Evolutionary conservation across 2,797 vertebrate species (phyloP).

Genomic region (Vireo griseus): DNA sequence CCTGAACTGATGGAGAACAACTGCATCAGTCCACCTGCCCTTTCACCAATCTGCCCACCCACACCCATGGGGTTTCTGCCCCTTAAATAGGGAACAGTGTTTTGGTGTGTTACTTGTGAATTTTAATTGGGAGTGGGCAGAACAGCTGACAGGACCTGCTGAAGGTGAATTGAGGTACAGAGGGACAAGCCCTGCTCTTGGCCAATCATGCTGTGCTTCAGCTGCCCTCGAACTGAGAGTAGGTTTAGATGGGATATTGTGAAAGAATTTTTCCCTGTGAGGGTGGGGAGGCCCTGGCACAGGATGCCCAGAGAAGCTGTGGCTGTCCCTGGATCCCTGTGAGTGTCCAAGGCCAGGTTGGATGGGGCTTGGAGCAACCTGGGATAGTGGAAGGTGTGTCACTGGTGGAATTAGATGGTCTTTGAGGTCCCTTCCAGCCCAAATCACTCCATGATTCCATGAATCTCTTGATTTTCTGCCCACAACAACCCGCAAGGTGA

Average conservation of each 20-base stretch:
- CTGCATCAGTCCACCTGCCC: neutral
- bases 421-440: neutral
- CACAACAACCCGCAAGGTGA: neutral
- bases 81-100: neutral
- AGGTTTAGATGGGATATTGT: neutral
- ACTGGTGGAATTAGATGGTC: accelerated
- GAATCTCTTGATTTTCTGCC: neutral
- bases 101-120: neutral
- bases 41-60: neutral
- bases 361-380: accelerated
- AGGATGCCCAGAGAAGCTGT: neutral
- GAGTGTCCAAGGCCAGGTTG: accelerated
- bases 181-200: neutral
- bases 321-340: neutral
- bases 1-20: neutral
- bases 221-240: neutral
- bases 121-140: neutral
- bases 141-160: neutral
- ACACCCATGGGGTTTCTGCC: neutral
- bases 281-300: accelerated
- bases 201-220: neutral
- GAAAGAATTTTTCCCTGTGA: neutral
- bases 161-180: neutral
- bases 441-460: neutral
- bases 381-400: accelerated